A percentile compares a stretch with the other conserved stretches of the same genome.
Conservation (phyloP, 2,888 invertebrate species). For the Athrips mouffetella region DNA sequence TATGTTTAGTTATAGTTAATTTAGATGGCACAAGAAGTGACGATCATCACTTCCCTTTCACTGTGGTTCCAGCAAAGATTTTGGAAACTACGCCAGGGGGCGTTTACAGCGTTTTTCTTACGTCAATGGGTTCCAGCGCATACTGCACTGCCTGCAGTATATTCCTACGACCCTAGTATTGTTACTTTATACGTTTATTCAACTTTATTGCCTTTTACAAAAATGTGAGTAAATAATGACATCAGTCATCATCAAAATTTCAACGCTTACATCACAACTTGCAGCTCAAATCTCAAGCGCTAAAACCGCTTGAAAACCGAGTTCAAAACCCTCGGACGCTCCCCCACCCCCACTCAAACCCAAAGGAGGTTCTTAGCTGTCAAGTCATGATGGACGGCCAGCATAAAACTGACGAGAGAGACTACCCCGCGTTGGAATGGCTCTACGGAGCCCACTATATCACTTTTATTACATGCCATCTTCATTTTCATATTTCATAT, state of each 20-base stretch:
- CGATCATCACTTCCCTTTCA: not conserved
- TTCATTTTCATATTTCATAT: constrained; percentile 82
- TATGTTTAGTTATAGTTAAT: too few relatives aligned
- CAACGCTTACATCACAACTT: not conserved
- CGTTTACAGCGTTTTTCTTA: too few relatives aligned
- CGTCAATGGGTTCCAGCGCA: not conserved
- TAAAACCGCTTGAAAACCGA: constrained; percentile 19
- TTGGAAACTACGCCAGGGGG: too few relatives aligned
- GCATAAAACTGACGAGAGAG: constrained; percentile 87
- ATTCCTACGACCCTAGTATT: too few relatives aligned
- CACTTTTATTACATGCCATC: constrained; percentile 88
- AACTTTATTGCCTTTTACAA: too few relatives aligned
- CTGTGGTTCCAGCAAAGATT: too few relatives aligned
- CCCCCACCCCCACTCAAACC: constrained; percentile 47
- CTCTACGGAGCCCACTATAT: constrained; percentile 87
- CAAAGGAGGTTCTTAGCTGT: constrained; percentile 74
- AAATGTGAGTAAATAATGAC: too few relatives aligned
- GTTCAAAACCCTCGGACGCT: constrained; percentile 31
- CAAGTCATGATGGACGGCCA: constrained; percentile 84
- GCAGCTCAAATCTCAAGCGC: not conserved
- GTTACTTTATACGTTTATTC: too few relatives aligned
- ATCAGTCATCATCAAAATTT: not conserved
- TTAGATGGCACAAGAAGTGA: too few relatives aligned
- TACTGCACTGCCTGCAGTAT: too few relatives aligned
- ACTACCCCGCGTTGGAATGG: constrained; percentile 84